A percentile compares a stretch with the other conserved stretches of the same genome.
Conservation (phyloP, 2,797 vertebrate species). For the Lophius americanus region DNA sequence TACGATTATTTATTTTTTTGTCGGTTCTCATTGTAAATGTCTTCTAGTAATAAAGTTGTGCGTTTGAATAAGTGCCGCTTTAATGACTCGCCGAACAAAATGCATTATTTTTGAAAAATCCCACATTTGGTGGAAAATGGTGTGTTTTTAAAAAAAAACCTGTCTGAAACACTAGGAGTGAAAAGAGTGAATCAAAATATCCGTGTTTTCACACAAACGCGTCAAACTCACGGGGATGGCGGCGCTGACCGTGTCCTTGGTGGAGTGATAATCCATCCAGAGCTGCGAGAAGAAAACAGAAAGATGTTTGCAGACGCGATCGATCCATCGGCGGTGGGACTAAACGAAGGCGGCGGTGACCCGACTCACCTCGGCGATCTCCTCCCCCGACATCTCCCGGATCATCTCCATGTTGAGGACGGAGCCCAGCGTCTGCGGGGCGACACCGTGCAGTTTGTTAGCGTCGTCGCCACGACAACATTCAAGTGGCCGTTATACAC, state of each 20-base stretch:
- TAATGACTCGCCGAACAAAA: too few species aligned
- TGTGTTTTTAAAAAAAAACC: too few species aligned
- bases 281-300: conserved; percentile 77
- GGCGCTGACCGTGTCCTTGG: conserved; percentile 91
- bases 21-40: too few species aligned
- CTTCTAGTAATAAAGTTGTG: too few species aligned
- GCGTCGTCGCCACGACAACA: neutral
- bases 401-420: conserved; percentile 92
- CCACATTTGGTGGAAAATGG: too few species aligned
- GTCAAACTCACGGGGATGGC: conserved; percentile 91
- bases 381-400: conserved; percentile 86
- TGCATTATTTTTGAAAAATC: too few species aligned
- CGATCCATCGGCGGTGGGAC: neutral
- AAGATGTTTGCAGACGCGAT: neutral
- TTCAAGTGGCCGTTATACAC: too few species aligned
- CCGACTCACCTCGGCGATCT: conserved; percentile 88
- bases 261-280: conserved; percentile 92
- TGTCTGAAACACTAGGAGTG: too few species aligned
- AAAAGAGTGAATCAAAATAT: too few species aligned
- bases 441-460: neutral
- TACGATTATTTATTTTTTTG: too few species aligned
- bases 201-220: too few species aligned
- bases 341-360: neutral
- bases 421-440: conserved; percentile 87
- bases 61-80: too few species aligned